Conservation (phyloP, 2,113 vertebrate genomes). For the Ptilorrhoa leucosticta region DNA sequence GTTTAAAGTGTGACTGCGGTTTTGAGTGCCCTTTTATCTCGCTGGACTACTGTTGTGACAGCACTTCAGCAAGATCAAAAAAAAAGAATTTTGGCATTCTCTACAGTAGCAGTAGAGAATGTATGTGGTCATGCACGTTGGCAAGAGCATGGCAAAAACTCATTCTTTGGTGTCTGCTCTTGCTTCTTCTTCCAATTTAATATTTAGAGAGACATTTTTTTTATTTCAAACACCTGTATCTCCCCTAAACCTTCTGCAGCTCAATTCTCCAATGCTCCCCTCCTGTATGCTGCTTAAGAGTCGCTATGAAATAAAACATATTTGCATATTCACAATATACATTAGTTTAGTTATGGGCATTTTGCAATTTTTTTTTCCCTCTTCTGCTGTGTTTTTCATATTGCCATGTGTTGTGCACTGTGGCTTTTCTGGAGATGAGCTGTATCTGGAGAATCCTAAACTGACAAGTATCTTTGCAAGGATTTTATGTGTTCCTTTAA, state of each 20-base stretch:
- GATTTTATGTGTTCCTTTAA: conserved; percentile 19
- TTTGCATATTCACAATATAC: background rate
- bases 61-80: background rate
- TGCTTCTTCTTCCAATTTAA: background rate
- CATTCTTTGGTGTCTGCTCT: background rate
- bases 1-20: background rate
- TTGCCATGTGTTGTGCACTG: background rate
- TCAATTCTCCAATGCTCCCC: background rate
- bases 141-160: background rate
- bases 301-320: background rate
- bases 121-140: fast-evolving
- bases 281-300: background rate
- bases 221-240: conserved; percentile 26
- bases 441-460: background rate
- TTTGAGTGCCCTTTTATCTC: background rate
- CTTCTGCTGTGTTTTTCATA: background rate
- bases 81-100: background rate
- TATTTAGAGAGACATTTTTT: background rate
- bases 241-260: background rate
- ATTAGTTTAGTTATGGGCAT: background rate
- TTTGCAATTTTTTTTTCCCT: background rate
- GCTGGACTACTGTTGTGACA: background rate
- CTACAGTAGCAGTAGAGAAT: background rate
- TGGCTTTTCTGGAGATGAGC: background rate
- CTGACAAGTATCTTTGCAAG: background rate